These are phyloP conservation scores for Aquatica leii DNA, from an alignment of 2,888 invertebrate species.

Conservation along the genomic window DNA sequence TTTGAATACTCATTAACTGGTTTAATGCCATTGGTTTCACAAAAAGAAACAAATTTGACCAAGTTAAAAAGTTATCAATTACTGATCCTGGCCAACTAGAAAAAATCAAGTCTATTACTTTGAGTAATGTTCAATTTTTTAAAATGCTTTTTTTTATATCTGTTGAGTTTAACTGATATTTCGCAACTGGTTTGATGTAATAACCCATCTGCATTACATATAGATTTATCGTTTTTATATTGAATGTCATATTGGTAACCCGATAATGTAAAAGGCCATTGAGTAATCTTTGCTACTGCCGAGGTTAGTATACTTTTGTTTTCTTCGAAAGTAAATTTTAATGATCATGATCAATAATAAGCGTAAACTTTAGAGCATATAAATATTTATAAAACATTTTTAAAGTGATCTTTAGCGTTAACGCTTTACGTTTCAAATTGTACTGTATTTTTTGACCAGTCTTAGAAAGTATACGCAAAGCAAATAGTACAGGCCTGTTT, in stretches of 20 bases:
- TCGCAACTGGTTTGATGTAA: constrained; percentile 19
- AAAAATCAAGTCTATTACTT: not conserved
- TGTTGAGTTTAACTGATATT: not conserved
- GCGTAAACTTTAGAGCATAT: constrained; percentile 8
- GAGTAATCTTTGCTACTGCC: not conserved
- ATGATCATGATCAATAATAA: not conserved
- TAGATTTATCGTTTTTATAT: constrained; percentile 7
- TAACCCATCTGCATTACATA: constrained; percentile 22
- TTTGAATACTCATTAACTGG: too few relatives aligned
- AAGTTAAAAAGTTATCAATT: too few relatives aligned
- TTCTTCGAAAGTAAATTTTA: constrained; percentile 2
- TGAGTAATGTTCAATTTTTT: not conserved
- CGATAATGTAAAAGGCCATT: constrained; percentile 5
- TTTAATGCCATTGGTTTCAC: too few relatives aligned
- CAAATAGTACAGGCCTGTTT: too few relatives aligned
- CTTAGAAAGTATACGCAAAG: constrained; percentile 13
- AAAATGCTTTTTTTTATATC: not conserved
- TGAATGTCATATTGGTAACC: constrained; percentile 14
- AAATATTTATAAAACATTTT: constrained; percentile 16
- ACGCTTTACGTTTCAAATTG: not conserved
- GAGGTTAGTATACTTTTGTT: constrained; percentile 7
- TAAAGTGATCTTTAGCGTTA: not conserved
- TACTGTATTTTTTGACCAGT: not conserved
- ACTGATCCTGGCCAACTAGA: not conserved
- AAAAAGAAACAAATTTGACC: too few relatives aligned